Evolutionary conservation across 2,113 vertebrate species (phyloP), one percentile per base, ranked within the genome.

Genomic region (Antennarius striatus): DNA sequence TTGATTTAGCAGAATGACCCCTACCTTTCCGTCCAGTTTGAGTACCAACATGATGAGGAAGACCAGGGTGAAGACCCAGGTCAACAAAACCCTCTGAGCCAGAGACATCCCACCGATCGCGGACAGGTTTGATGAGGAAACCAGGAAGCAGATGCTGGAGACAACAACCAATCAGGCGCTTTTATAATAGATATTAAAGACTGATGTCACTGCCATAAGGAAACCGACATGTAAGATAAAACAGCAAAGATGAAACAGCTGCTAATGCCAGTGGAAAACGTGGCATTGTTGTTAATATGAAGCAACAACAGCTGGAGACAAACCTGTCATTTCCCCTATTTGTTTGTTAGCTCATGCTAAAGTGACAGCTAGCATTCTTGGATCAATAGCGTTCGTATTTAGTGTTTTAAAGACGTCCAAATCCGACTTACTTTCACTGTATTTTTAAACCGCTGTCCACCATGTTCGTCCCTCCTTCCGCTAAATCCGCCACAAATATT

Each of bases 1-100:
- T 36, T 36, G 32, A n/a, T 5, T n/a, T 40, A 36, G 22, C 12
- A 5, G 8, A 47, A 47, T 2, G n/a, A 40, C 0, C 51, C 15
- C 15, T 66, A 89, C 89, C 76, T 98, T 97, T 68, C 96, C 95
- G 79, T 99, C 97, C 93, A 98, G 73, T 88, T 98, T 98, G 55
- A 98, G 92, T 40, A 98, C 96, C 73, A 98, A 84, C 93, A 98
- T 95, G 81, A 97, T 96, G 66, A 98, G 92, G 90, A 98, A 98
- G 68, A 98, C 93, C 56, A 98, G 89, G 0, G 94, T 95, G 68
- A 98, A 98, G 77, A 98, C 93, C 96, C 96, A 98, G 82, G 96
- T 97, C 81, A 98, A 89, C 46, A 98, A 91, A 39, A 98, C 97
- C 86, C 96, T 95, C 89, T 98, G 96, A 1, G 95, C 96, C 91